Base-by-base conservation (phyloP, 2,888 invertebrate species). In the Enoplolaimus lenunculus region DNA sequence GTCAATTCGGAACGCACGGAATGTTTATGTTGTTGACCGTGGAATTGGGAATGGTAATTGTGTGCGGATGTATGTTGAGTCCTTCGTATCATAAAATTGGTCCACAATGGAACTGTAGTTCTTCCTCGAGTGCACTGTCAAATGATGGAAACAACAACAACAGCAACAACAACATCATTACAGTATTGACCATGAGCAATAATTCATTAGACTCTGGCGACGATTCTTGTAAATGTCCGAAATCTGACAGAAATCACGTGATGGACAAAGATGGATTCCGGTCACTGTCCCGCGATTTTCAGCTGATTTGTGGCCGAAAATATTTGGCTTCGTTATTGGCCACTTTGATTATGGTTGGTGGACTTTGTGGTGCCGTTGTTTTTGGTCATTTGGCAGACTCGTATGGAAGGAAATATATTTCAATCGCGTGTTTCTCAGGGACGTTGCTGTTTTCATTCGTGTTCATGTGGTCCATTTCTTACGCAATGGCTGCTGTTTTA, bases 41-140 rank as follows among this genome's bases (percentile, higher is more conserved):
- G 30, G 64, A 62, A 62, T 7, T 26, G 16, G 64, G 64, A 7
- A 13, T 62, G 13, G 26, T 33, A 13, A 7, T 62, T 16, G 64
- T 62, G 13, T 16, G 30, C 7, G 64, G 64, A 62, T n/a, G 16
- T 62, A 26, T 62, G 7, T 7, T 62, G 13, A 13, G 64, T 26
- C 64, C 64, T 7, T 62, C 64, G 16, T 62, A 62, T n/a, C 64
- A 62, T 26, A 62, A 62, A 62, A 7, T 62, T 16, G 31, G 30
- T 26, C 64, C 64, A 62, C 7, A 7, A 29, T 62, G 64, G 64
- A 7, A 62, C 13, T 30, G 7, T 62, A 26, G 7, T 13, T 7
- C 16, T 16, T 13, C 28, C 31, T 21, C 16, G 16, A 16, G 57
- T n/a, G n/a, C n/a, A 21, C 16, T 57, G 16, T n/a, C 16, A n/a